A percentile compares a stretch with the other conserved stretches of the same genome.
Evolutionary conservation across 2,888 invertebrate genomes (phyloP).

Genomic region (Odontocerum albicorne): DNA sequence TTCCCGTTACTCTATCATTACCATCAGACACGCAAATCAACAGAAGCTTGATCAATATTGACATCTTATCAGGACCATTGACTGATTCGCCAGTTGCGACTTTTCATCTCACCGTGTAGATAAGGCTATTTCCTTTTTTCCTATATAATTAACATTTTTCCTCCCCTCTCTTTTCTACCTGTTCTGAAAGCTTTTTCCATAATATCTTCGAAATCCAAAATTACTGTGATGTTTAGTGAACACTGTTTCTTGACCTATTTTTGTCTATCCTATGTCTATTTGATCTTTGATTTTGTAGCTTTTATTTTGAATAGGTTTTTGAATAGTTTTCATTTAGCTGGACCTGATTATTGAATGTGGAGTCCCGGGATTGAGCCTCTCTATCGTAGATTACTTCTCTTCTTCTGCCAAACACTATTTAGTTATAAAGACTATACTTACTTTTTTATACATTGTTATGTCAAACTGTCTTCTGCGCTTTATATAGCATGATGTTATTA

Average conservation of each 20-base stretch:
- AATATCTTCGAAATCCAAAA: slow-evolving; percentile 33
- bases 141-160: background rate
- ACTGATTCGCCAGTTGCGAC: too few relatives aligned
- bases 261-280: slow-evolving; percentile 22
- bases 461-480: slow-evolving; percentile 35
- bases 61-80: background rate
- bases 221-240: slow-evolving; percentile 33
- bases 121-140: background rate
- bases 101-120: background rate
- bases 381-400: slow-evolving; percentile 20
- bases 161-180: background rate
- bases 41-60: background rate
- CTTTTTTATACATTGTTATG: slow-evolving; percentile 30
- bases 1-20: background rate
- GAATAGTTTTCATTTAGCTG: slow-evolving; percentile 35
- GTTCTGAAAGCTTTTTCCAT: slow-evolving; percentile 30
- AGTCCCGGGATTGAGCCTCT: slow-evolving; percentile 25
- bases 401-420: slow-evolving; percentile 17
- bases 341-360: slow-evolving; percentile 43
- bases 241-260: slow-evolving; percentile 26
- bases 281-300: slow-evolving; percentile 21
- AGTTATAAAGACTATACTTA: too few relatives aligned
- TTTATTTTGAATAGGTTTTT: slow-evolving; percentile 34
- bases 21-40: background rate
- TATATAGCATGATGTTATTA: slow-evolving; percentile 21